These are phyloP conservation scores for Ormyrus nitidulus DNA, from an alignment of 2,888 invertebrate genomes.

Conservation along the genomic window DNA sequence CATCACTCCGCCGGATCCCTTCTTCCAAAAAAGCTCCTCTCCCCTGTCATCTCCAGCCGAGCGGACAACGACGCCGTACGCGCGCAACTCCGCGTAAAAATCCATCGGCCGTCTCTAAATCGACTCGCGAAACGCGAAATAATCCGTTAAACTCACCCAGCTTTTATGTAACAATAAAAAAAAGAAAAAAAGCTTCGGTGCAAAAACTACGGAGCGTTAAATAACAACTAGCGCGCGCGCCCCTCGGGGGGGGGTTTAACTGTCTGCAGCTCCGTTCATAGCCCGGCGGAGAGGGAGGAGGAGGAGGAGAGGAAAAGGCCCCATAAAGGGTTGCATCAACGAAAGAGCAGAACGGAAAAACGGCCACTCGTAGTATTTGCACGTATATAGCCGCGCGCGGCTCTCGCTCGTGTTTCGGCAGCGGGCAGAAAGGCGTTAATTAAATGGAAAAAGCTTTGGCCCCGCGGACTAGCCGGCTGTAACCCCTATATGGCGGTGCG, in stretches of 20 bases:
- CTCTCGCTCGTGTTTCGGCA: conserved; percentile 59
- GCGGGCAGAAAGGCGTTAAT: conserved; percentile 51
- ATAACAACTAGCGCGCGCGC: no score
- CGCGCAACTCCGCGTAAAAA: neutral
- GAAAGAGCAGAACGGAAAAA: conserved; percentile 31
- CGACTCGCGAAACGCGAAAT: neutral
- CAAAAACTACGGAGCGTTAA: neutral
- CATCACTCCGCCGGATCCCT: no score
- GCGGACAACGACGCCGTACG: neutral
- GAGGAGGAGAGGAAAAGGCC: neutral
- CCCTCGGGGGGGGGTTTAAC: no score
- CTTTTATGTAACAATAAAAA: no score
- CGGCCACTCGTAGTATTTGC: conserved; percentile 43
- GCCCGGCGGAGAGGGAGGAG: neutral
- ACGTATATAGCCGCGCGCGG: conserved; percentile 54
- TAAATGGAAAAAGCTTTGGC: conserved; percentile 56
- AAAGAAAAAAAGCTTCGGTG: no score
- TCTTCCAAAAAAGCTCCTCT: no score
- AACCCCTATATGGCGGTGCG: neutral
- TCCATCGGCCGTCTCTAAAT: conserved; percentile 11
- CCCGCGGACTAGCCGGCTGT: neutral
- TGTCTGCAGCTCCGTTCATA: no score
- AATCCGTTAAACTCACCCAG: neutral
- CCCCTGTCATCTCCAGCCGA: neutral
- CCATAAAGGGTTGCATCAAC: conserved; percentile 34